Conservation (phyloP, 1,140 invertebrate species). For the Macrobrachium rosenbergii region DNA sequence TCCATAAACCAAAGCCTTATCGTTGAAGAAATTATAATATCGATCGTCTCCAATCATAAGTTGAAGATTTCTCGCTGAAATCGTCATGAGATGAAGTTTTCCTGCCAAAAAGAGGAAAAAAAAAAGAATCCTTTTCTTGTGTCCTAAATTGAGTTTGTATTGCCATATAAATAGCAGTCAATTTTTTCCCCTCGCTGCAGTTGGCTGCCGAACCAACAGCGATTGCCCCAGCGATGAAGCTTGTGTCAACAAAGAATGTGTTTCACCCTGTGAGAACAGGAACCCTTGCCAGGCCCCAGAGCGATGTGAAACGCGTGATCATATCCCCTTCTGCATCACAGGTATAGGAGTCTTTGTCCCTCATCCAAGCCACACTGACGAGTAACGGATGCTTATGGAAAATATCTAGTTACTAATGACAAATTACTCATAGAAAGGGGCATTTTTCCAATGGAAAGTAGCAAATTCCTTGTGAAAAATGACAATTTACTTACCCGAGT, state of each 20-base stretch:
- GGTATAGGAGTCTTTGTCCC: slow-evolving; percentile 18
- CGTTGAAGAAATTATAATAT: too few species aligned
- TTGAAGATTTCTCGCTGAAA: too few species aligned
- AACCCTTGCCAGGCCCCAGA: slow-evolving; percentile 79
- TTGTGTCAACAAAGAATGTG: slow-evolving; percentile 68
- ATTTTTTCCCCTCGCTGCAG: slow-evolving; percentile 16
- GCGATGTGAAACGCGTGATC: slow-evolving; percentile 87
- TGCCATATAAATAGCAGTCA: not conserved
- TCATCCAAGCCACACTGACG: not conserved
- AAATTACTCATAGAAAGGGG: too few species aligned
- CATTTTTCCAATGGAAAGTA: too few species aligned
- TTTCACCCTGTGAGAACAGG: slow-evolving; percentile 72
- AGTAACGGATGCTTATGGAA: not conserved
- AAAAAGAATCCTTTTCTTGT: not conserved
- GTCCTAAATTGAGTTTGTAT: not conserved
- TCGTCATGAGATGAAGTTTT: too few species aligned
- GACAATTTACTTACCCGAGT: too few species aligned
- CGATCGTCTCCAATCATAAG: too few species aligned
- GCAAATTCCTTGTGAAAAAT: too few species aligned
- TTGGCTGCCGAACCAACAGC: slow-evolving; percentile 68
- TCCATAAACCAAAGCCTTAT: too few species aligned
- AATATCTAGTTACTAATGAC: too few species aligned
- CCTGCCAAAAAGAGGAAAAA: too few species aligned
- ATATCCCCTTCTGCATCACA: slow-evolving; percentile 85
- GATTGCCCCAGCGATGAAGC: slow-evolving; percentile 67